phyloP scores from a whole-genome alignment of 2,113 vertebrate genomes.

The Plecotus auritus region DNA sequence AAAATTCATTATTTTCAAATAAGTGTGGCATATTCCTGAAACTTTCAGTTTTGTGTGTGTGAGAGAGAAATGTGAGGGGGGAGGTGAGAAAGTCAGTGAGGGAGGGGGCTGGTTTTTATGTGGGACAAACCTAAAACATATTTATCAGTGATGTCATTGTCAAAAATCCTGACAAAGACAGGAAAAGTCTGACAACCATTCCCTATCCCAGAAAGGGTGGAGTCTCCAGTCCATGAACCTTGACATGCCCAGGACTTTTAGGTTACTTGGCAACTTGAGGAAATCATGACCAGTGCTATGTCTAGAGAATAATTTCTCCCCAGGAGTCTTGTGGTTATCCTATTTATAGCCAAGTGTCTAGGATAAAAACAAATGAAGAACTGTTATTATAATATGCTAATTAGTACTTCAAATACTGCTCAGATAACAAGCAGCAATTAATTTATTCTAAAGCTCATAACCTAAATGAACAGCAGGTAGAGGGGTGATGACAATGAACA shows the following conservation, averaged over 20 bases:
- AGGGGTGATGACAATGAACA: background rate
- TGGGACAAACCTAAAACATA: background rate
- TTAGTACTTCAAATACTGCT: background rate
- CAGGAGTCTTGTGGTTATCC: background rate
- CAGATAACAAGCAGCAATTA: background rate
- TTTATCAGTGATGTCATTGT: background rate
- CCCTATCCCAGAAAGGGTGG: background rate
- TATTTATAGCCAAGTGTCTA: background rate
- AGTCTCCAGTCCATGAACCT: background rate
- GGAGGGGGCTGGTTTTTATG: background rate
- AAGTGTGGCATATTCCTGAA: background rate
- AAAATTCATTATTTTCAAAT: background rate
- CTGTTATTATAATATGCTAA: background rate
- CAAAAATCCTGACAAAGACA: background rate
- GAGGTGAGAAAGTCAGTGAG: too few species aligned
- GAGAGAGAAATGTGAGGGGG: background rate
- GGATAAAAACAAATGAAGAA: slow-evolving; percentile 1
- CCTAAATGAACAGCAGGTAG: background rate
- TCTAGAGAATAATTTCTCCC: slow-evolving; percentile 28
- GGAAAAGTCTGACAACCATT: background rate
- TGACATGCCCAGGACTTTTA: background rate
- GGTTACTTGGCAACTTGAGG: background rate
- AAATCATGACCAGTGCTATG: background rate
- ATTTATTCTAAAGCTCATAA: background rate
- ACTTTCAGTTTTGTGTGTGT: background rate